phyloP scores from a whole-genome alignment of 2,113 vertebrate genomes.

The Ageneiosus marmoratus region DNA sequence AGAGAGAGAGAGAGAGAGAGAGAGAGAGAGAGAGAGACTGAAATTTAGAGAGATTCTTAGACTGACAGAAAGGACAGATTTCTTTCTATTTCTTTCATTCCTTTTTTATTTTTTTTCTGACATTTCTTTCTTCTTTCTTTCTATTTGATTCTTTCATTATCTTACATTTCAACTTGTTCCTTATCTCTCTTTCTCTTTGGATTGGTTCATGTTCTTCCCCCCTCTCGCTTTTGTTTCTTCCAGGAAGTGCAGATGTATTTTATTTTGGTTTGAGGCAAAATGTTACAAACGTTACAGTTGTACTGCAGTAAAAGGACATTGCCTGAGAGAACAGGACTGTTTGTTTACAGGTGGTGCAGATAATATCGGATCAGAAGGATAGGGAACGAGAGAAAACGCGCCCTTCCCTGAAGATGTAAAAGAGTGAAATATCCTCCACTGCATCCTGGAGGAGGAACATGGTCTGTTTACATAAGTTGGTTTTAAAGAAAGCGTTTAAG shows the following conservation, averaged over 20 bases:
- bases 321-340: neutral
- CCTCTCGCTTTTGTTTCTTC: neutral
- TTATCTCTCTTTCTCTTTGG: neutral
- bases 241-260: neutral
- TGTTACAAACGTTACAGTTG: neutral
- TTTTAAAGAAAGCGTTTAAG: conserved; percentile 41
- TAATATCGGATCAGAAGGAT: neutral
- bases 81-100: neutral
- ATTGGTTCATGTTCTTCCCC: too few species aligned
- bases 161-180: neutral
- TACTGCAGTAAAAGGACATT: neutral
- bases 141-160: neutral
- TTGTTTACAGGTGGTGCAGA: conserved; percentile 6
- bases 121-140: neutral
- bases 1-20: neutral
- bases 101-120: neutral
- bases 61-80: neutral
- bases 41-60: neutral
- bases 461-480: conserved; percentile 52
- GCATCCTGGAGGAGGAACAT: conserved; percentile 56
- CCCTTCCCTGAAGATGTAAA: conserved; percentile 34
- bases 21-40: neutral
- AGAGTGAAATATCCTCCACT: conserved; percentile 53
- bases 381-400: neutral
- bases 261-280: neutral